phyloP scores from a whole-genome alignment of 1,140 invertebrate genomes.

The Drosophila watanabei region DNA sequence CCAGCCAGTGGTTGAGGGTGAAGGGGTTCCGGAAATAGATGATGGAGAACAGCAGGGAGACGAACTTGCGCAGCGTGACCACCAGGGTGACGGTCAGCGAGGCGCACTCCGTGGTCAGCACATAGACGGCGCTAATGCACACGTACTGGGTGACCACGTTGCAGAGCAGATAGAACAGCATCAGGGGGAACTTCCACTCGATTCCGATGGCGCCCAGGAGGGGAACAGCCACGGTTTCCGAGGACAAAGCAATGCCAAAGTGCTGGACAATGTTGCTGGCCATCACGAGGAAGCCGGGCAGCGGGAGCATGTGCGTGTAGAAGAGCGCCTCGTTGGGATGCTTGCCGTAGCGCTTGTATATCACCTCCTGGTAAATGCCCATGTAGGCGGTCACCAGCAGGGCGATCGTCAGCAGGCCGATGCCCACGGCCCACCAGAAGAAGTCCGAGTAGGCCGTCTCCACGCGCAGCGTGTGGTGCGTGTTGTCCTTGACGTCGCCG shows the following conservation, averaged over 20 bases:
- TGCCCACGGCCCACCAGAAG: constrained; percentile 94
- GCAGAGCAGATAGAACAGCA: constrained; percentile 93
- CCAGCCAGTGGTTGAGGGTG: constrained; percentile 96
- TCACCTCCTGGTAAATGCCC: constrained; percentile 98
- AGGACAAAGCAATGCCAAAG: constrained; percentile 86
- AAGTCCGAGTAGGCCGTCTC: constrained; percentile 86
- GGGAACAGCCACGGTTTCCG: constrained; percentile 60
- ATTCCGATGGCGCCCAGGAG: constrained; percentile 86
- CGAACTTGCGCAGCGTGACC: constrained; percentile 97
- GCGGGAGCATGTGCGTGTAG: constrained; percentile 89
- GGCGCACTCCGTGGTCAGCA: constrained; percentile 96
- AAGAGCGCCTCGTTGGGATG: constrained; percentile 97
- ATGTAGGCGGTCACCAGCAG: constrained; percentile 97
- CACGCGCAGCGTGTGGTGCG: constrained; percentile 84
- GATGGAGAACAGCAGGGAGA: constrained; percentile 97
- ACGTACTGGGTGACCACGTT: constrained; percentile 97
- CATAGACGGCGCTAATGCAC: constrained; percentile 97
- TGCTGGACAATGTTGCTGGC: constrained; percentile 93
- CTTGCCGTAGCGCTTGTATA: constrained; percentile 96
- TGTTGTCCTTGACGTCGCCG: constrained; percentile 77
- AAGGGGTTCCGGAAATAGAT: constrained; percentile 98
- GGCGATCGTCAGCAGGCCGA: constrained; percentile 94
- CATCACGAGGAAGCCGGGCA: constrained; percentile 77
- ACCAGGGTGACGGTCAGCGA: constrained; percentile 98
- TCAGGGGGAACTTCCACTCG: constrained; percentile 89